Evolutionary conservation across 2,113 vertebrate species (phyloP).

Genomic region (Istiophorus platypterus): DNA sequence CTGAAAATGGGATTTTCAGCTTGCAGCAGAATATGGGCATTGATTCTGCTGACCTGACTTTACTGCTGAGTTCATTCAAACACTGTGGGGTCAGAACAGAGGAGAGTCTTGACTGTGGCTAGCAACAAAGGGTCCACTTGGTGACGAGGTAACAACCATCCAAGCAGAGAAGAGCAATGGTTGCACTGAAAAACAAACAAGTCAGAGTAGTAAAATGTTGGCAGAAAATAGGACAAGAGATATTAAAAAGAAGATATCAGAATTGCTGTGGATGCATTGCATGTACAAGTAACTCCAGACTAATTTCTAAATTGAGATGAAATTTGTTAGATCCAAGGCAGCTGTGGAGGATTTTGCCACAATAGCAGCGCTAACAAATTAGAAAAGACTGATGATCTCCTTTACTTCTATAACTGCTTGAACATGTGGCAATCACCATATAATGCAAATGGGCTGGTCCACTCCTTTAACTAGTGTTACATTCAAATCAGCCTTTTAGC

Average conservation of each 20-base stretch:
- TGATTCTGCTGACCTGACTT: background rate
- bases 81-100: background rate
- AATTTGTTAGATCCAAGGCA: background rate
- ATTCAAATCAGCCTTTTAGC: background rate
- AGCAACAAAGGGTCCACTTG: background rate
- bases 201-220: background rate
- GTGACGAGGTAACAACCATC: background rate
- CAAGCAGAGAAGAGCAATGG: background rate
- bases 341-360: background rate
- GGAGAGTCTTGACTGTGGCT: background rate
- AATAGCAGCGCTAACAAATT: background rate
- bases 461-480: background rate
- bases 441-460: background rate
- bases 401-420: background rate
- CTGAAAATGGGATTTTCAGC: background rate
- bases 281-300: background rate
- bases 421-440: background rate
- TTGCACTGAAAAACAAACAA: background rate
- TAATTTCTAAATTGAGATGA: background rate
- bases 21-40: background rate
- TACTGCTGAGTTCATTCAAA: background rate
- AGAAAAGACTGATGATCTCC: background rate
- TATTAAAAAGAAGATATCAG: background rate
- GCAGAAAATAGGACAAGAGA: background rate
- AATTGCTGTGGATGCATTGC: background rate